Percentiles rank a stretch among this genome's conserved stretches.
Conservation (phyloP, 2,113 vertebrate genomes). For the Chelonoidis abingdonii region DNA sequence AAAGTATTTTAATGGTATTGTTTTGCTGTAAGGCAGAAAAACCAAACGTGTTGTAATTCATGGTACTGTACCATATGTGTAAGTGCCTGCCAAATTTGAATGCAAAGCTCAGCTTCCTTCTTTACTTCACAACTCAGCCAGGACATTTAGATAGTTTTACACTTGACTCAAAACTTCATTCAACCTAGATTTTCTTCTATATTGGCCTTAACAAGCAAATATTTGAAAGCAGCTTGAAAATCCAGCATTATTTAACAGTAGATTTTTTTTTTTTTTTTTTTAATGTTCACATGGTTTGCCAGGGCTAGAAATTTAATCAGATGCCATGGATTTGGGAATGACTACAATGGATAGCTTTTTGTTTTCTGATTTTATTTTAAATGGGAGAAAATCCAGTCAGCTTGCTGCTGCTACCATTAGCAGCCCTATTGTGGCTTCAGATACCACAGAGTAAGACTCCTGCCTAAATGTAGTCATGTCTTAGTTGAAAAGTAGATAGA, state of each 20-base stretch:
- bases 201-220: neutral
- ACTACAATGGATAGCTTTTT: neutral
- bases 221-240: neutral
- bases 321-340: neutral
- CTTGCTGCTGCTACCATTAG: neutral
- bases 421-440: neutral
- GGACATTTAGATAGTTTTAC: neutral
- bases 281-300: neutral
- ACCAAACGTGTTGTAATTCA: neutral
- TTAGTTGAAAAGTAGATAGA: constrained; percentile 35
- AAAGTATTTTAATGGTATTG: neutral
- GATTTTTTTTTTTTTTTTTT: neutral
- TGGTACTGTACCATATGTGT: neutral
- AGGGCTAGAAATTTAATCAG: neutral
- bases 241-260: neutral
- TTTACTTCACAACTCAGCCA: neutral
- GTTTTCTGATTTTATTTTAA: neutral
- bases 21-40: neutral
- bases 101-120: neutral
- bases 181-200: neutral
- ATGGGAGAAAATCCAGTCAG: neutral
- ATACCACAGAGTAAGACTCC: neutral
- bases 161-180: neutral
- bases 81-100: neutral
- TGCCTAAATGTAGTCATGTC: neutral